A percentile compares a stretch with the other conserved stretches of the same genome.
Evolutionary conservation across 1,140 invertebrate species (phyloP).

Genomic region (Achroia grisella): DNA sequence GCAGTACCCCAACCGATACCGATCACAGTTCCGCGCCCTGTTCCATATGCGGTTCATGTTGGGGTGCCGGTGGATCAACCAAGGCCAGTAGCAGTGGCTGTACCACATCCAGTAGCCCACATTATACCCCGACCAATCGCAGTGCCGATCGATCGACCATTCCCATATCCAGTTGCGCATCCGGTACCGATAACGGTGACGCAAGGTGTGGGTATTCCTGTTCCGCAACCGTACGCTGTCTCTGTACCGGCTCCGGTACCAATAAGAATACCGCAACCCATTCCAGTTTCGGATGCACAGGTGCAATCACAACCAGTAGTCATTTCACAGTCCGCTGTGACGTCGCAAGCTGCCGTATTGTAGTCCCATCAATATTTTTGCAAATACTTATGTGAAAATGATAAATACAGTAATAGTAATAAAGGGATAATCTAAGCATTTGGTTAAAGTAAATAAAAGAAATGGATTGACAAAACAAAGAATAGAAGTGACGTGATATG

Average conservation of each 20-base stretch:
- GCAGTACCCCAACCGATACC: constrained; percentile 52
- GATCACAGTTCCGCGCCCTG: constrained; percentile 38
- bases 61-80: constrained; percentile 50
- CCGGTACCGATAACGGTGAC: constrained; percentile 55
- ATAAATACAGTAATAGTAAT: neutral
- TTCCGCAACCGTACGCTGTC: constrained; percentile 52
- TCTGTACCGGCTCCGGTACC: constrained; percentile 48
- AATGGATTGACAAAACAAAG: too few species aligned
- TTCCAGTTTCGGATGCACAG: constrained; percentile 29
- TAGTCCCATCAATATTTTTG: constrained; percentile 23
- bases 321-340: neutral
- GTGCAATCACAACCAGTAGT: constrained; percentile 4
- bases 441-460: too few species aligned
- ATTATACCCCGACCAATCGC: constrained; percentile 44
- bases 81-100: constrained; percentile 43
- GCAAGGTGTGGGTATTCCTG: constrained; percentile 57
- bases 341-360: neutral
- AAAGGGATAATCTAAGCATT: neutral
- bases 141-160: constrained; percentile 50
- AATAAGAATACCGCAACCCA: constrained; percentile 42
- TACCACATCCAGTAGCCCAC: constrained; percentile 54
- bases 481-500: too few species aligned
- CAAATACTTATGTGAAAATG: too few species aligned
- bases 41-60: constrained; percentile 46
- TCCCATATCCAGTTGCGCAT: constrained; percentile 47